Evolutionary conservation across 2,797 vertebrate genomes (phyloP), one percentile per base, ranked within the genome.

Genomic region (Pipistrellus nathusii): DNA sequence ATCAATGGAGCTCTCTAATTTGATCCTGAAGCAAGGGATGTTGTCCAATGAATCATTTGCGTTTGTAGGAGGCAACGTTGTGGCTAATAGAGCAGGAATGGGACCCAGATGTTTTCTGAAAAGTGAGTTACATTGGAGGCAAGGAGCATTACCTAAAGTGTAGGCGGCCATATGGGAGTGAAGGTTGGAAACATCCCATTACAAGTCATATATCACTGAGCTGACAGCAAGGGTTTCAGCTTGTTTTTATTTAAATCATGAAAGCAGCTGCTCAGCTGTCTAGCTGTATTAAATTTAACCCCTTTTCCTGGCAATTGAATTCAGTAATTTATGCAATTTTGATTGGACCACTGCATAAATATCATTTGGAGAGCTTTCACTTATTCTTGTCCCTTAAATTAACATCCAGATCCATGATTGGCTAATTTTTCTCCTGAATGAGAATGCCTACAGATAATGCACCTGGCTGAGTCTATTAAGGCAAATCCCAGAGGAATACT

Each of bases 181-280:
- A 98, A 98, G 98, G 98, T 98, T 99, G 99, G 99, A 99, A 99
- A 99, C 99, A 98, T 99, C 98, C 98, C 98, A 98, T 99, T 98
- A 99, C 99, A 99, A 98, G 98, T 99, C 98, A 98, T 99, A 99
- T 98, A 99, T 99, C 99, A 99, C 98, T 92, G 92, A 97, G 88
- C 98, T 99, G 99, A 99, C 99, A 99, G 98, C 98, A 98, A 98
- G 97, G 98, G 98, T 99, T 99, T 98, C 98, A 98, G 98, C 98
- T 98, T 99, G 99, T 99, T 99, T 99, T 99, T 98, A 98, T 99
- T 99, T 99, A 98, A 99, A 99, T 99, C 99, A 98, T 98, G 98
- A 98, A 98, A 98, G 98, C 99, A 99, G 99, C 99, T 99, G 99
- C 98, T 98, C 96, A 96, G 96, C 98, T 98, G 98, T 97, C 98